Evolutionary conservation across 2,797 vertebrate genomes (phyloP).

Genomic region (Amblyraja radiata): DNA sequence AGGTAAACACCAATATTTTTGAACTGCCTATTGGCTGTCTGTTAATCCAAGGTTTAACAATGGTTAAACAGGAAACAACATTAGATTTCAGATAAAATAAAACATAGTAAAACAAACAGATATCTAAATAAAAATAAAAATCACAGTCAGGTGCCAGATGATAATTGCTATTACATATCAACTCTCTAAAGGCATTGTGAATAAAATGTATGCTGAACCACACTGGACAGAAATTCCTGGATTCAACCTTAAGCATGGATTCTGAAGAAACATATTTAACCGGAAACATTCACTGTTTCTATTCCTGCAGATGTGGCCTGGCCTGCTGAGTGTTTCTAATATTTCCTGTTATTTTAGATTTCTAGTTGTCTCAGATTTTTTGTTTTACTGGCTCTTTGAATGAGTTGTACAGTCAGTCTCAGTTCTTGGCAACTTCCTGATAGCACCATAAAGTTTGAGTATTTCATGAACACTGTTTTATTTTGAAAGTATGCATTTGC

Average conservation of each 20-base stretch:
- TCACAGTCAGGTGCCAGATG: neutral
- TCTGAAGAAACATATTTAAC: too few relatives aligned
- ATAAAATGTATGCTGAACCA: neutral
- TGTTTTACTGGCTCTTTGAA: neutral
- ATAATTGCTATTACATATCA: neutral
- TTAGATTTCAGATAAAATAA: neutral
- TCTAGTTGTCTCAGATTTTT: too few relatives aligned
- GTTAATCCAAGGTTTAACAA: neutral
- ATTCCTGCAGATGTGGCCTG: too few relatives aligned
- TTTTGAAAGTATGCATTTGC: neutral
- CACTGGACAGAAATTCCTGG: neutral
- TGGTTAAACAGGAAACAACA: neutral
- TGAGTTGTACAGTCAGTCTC: neutral
- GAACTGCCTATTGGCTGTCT: neutral
- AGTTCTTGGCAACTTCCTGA: neutral
- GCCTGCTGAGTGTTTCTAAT: too few relatives aligned
- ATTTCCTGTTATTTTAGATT: too few relatives aligned
- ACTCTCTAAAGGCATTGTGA: neutral
- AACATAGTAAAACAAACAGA: neutral
- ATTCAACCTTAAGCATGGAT: neutral
- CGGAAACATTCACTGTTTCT: too few relatives aligned
- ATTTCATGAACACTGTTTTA: neutral
- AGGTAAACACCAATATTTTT: neutral
- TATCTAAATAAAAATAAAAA: neutral
- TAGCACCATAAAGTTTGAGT: too few relatives aligned